Conservation (phyloP, 2,888 invertebrate species). For the Selenia dentaria region DNA sequence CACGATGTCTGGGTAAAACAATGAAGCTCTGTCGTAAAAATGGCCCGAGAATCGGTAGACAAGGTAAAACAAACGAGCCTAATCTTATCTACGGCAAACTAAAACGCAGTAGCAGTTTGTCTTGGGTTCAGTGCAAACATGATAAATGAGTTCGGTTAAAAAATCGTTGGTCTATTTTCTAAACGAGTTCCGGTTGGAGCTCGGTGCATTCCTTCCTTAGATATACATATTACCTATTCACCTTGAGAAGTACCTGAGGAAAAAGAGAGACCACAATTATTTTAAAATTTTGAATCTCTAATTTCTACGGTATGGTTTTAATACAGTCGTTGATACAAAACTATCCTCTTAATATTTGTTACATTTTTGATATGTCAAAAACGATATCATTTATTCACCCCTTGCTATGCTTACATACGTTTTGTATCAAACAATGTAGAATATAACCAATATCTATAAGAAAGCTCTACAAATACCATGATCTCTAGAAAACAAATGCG, state of each 20-base stretch:
- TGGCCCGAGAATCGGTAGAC: conserved; percentile 75
- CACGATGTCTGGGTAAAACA: conserved; percentile 63
- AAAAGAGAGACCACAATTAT: conserved; percentile 79
- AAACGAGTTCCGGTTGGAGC: conserved; percentile 79
- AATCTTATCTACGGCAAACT: conserved; percentile 82
- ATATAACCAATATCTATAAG: background rate
- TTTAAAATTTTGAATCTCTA: conserved; percentile 36
- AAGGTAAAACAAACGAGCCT: conserved; percentile 77
- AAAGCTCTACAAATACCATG: conserved; percentile 20
- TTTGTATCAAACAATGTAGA: background rate
- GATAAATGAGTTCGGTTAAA: conserved; percentile 82
- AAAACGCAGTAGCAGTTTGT: conserved; percentile 83
- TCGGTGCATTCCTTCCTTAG: conserved; percentile 72
- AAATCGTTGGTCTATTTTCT: conserved; percentile 75
- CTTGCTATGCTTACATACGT: background rate
- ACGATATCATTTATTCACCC: background rate
- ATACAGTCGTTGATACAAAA: background rate
- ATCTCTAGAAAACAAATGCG: conserved; percentile 34
- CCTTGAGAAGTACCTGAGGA: conserved; percentile 84
- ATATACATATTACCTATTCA: conserved; percentile 82
- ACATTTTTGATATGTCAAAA: conserved; percentile 3
- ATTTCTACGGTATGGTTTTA: conserved; percentile 3
- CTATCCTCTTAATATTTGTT: background rate
- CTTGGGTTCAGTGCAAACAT: conserved; percentile 80
- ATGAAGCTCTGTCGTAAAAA: conserved; percentile 77